A percentile compares a stretch with the other conserved stretches of the same genome.
Conservation (phyloP, 1,140 invertebrate species). For the Teleopsis dalmanni region DNA sequence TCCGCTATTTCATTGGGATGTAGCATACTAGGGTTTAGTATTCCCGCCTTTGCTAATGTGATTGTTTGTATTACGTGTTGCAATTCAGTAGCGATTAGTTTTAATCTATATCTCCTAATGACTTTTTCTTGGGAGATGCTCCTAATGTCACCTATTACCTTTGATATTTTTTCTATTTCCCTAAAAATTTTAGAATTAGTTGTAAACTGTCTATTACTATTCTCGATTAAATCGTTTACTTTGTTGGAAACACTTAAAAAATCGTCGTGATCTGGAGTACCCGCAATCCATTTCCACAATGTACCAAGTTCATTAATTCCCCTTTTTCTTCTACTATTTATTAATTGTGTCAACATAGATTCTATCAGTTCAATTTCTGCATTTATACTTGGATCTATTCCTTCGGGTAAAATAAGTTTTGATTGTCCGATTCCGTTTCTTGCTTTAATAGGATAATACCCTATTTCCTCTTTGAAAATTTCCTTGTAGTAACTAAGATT, state of each 20-base stretch:
- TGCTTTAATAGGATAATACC: too few relatives aligned
- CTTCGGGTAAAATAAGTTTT: too few relatives aligned
- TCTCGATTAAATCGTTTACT: background rate
- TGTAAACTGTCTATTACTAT: background rate
- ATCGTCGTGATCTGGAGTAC: background rate
- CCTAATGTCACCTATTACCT: background rate
- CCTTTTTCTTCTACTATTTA: background rate
- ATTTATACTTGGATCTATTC: too few relatives aligned
- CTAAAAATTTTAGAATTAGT: background rate
- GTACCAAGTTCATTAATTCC: background rate
- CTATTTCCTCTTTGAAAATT: too few relatives aligned
- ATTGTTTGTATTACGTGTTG: background rate
- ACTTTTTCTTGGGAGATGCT: background rate
- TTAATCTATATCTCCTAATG: background rate
- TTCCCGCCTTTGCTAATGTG: too few relatives aligned
- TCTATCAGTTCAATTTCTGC: background rate
- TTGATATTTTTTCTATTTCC: background rate
- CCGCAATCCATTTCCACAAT: background rate
- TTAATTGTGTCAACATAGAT: background rate
- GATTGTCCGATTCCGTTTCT: too few relatives aligned
- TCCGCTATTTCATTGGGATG: background rate
- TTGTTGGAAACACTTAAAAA: background rate
- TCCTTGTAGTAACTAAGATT: too few relatives aligned
- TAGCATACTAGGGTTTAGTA: background rate
- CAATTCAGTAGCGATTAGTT: background rate